Percentiles rank a stretch among this genome's conserved stretches.
Conservation (phyloP, 1,140 invertebrate species). For the Leguminivora glycinivorella region DNA sequence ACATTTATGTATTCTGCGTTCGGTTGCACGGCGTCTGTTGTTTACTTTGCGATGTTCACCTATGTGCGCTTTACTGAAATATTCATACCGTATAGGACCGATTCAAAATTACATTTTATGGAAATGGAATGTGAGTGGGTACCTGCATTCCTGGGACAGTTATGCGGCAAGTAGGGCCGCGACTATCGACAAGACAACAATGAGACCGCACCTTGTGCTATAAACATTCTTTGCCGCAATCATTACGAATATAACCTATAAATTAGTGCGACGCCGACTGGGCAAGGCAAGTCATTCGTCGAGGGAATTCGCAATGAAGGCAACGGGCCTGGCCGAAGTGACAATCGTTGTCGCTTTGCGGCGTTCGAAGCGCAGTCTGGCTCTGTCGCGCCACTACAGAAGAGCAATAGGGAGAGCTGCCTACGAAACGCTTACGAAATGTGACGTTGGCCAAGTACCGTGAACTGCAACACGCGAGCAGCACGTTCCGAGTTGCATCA, state of each 20-base stretch:
- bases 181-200: slow-evolving; percentile 66
- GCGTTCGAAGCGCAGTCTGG: too few relatives aligned
- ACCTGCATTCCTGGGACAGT: slow-evolving; percentile 68
- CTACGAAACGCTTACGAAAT: too few relatives aligned
- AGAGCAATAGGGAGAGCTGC: too few relatives aligned
- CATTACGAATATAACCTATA: slow-evolving; percentile 73
- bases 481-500: slow-evolving; percentile 35
- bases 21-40: slow-evolving; percentile 39
- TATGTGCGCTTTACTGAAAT: slow-evolving; percentile 48
- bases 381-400: too few relatives aligned
- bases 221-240: slow-evolving; percentile 72
- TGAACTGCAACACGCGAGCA: slow-evolving; percentile 36
- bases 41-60: slow-evolving; percentile 36
- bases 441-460: too few relatives aligned
- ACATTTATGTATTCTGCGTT: slow-evolving; percentile 37
- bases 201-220: slow-evolving; percentile 66
- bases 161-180: slow-evolving; percentile 51
- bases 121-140: slow-evolving; percentile 71
- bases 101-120: slow-evolving; percentile 73
- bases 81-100: slow-evolving; percentile 57
- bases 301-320: slow-evolving; percentile 57
- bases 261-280: slow-evolving; percentile 61
- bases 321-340: too few relatives aligned
- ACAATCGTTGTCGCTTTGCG: too few relatives aligned
- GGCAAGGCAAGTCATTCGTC: slow-evolving; percentile 43